These are phyloP conservation scores for Caenorhabditis sp. DNA, from an alignment of 2,888 invertebrate genomes.

Conservation along the genomic window DNA sequence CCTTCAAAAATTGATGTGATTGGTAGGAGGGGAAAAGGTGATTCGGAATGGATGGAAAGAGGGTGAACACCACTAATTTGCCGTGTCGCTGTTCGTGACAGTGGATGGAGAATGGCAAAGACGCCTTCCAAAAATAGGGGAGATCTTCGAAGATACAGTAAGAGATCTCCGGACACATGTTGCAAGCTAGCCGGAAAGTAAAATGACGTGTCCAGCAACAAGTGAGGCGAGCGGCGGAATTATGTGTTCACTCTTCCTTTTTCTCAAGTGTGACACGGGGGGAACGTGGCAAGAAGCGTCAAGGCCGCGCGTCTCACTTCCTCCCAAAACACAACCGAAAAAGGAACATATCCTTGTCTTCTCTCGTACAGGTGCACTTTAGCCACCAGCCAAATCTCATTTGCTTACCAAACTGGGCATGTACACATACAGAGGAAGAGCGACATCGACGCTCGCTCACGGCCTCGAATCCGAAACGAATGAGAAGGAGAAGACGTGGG, in stretches of 20 bases:
- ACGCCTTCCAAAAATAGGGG: no score
- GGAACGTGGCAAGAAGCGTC: constrained; percentile 26
- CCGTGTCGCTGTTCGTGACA: constrained; percentile 13
- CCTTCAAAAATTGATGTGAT: constrained; percentile 43
- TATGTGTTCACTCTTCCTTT: constrained; percentile 20
- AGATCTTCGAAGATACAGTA: background rate
- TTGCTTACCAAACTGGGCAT: constrained; percentile 62
- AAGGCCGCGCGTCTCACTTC: constrained; percentile 29
- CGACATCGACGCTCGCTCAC: constrained; percentile 11
- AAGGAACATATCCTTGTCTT: constrained; percentile 50
- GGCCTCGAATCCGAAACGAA: constrained; percentile 51
- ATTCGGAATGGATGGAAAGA: background rate
- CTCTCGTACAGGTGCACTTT: constrained; percentile 55
- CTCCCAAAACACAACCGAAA: constrained; percentile 5
- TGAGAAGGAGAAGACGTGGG: constrained; percentile 7
- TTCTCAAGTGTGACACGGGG: constrained; percentile 13
- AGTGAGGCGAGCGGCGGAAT: constrained; percentile 1
- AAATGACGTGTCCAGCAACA: constrained; percentile 1
- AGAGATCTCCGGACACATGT: constrained; percentile 8
- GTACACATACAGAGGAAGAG: constrained; percentile 25
- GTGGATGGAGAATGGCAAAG: no score
- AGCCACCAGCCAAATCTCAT: constrained; percentile 49
- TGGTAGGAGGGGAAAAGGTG: background rate
- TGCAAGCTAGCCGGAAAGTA: constrained; percentile 16
- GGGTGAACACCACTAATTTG: constrained; percentile 41